Percentiles rank a stretch among this genome's conserved stretches.
These are phyloP conservation scores for Lepidochitona cinerea DNA, from an alignment of 2,888 invertebrate genomes.

Conservation along the genomic window DNA sequence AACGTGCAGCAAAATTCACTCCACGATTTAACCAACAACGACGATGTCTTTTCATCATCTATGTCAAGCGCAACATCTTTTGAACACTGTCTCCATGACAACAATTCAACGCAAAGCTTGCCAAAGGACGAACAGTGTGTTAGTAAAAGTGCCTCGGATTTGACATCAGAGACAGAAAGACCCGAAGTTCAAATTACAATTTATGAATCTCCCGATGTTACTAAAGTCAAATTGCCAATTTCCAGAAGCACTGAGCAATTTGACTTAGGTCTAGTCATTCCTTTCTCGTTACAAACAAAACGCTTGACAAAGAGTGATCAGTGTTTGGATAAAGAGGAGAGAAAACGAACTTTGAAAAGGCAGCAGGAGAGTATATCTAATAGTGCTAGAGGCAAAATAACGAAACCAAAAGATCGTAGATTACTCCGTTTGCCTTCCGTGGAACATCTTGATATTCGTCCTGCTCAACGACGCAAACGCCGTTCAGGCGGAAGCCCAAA, in stretches of 20 bases:
- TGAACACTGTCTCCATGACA: neutral
- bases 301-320: constrained; percentile 36
- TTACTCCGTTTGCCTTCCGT: constrained; percentile 38
- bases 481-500: no score
- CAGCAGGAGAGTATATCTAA: neutral
- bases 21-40: neutral
- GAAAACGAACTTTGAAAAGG: neutral
- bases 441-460: constrained; percentile 37
- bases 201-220: neutral
- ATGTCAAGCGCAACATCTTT: neutral
- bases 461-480: no score
- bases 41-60: no score
- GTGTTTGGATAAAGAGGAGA: constrained; percentile 15
- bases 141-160: neutral
- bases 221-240: neutral
- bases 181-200: no score
- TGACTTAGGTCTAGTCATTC: constrained; percentile 6
- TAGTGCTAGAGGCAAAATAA: no score
- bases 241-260: neutral
- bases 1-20: neutral
- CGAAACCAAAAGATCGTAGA: neutral
- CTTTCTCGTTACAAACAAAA: constrained; percentile 19
- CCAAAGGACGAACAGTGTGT: neutral
- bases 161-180: no score
- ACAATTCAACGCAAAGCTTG: neutral